phyloP scores from a whole-genome alignment of 2,113 vertebrate genomes.

The Oxygymnocypris stewartii region DNA sequence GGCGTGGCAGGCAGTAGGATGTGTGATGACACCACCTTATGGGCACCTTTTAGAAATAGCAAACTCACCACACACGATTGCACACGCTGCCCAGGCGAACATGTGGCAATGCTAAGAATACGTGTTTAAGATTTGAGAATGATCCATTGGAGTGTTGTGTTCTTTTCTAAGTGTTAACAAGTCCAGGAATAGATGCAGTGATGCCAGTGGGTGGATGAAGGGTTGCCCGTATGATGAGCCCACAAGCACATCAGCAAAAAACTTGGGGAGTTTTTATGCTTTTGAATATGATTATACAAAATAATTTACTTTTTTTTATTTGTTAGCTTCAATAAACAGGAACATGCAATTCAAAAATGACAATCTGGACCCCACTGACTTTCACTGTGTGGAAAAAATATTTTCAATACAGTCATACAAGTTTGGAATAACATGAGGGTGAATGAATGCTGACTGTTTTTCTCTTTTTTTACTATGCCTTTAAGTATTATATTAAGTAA shows the following conservation, averaged over 20 bases:
- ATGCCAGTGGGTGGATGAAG: not conserved
- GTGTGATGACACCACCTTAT: constrained; percentile 59
- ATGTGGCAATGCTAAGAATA: constrained; percentile 62
- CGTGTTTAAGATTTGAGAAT: constrained; percentile 32
- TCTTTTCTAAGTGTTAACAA: constrained; percentile 40
- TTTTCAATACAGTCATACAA: not conserved
- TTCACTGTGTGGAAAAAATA: not conserved
- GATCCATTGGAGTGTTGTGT: constrained; percentile 33
- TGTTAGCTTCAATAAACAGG: no score
- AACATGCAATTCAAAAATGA: not conserved
- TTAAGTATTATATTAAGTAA: not conserved
- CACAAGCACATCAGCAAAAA: constrained; percentile 22
- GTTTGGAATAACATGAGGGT: not conserved
- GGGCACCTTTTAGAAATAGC: constrained; percentile 57
- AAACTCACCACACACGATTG: constrained; percentile 49
- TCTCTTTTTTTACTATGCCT: not conserved
- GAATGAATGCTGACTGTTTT: not conserved
- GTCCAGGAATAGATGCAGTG: constrained; percentile 45
- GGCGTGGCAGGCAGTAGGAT: constrained; percentile 56
- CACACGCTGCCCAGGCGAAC: constrained; percentile 57
- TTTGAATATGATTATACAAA: not conserved
- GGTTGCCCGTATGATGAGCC: constrained; percentile 31
- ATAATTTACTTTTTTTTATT: not conserved
- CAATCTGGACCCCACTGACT: not conserved
- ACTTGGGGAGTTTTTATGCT: not conserved